These are phyloP conservation scores for Melanotaenia parkinsoni DNA, from an alignment of 2,797 vertebrate genomes.

Conservation along the genomic window DNA sequence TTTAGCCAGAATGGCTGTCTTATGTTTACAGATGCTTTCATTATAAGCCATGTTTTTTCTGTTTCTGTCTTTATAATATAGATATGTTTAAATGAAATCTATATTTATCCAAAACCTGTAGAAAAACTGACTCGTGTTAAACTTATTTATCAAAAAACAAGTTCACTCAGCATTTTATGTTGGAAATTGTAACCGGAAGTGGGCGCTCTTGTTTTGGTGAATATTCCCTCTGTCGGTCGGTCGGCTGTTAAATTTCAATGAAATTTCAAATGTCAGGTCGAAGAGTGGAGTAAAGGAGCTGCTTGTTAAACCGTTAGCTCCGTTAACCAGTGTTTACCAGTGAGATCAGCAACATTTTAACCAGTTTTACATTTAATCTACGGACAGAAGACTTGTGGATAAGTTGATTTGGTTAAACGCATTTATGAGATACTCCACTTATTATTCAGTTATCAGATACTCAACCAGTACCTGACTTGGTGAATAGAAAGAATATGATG, in stretches of 20 bases:
- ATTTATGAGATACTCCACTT: background rate
- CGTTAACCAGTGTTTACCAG: background rate
- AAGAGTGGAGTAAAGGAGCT: constrained; percentile 5
- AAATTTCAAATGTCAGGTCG: constrained; percentile 11
- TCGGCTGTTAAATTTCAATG: constrained; percentile 28
- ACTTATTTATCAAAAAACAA: too few relatives aligned
- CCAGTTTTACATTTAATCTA: too few relatives aligned
- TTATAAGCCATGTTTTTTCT: too few relatives aligned
- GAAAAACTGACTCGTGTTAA: too few relatives aligned
- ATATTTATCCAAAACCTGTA: too few relatives aligned
- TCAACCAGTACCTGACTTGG: too few relatives aligned
- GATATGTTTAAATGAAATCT: too few relatives aligned
- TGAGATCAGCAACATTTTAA: background rate
- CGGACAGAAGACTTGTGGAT: background rate
- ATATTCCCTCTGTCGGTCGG: constrained; percentile 11
- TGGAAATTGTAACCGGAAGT: constrained; percentile 38
- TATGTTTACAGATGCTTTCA: too few relatives aligned
- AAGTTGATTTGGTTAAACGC: background rate
- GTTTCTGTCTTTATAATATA: too few relatives aligned
- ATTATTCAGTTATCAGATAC: too few relatives aligned
- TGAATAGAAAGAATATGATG: too few relatives aligned
- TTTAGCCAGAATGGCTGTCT: too few relatives aligned
- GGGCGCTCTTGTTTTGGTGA: background rate
- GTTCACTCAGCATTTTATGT: constrained; percentile 9
- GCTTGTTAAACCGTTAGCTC: background rate